Evolutionary conservation across 2,113 vertebrate genomes (phyloP).

Genomic region (Lota lota): DNA sequence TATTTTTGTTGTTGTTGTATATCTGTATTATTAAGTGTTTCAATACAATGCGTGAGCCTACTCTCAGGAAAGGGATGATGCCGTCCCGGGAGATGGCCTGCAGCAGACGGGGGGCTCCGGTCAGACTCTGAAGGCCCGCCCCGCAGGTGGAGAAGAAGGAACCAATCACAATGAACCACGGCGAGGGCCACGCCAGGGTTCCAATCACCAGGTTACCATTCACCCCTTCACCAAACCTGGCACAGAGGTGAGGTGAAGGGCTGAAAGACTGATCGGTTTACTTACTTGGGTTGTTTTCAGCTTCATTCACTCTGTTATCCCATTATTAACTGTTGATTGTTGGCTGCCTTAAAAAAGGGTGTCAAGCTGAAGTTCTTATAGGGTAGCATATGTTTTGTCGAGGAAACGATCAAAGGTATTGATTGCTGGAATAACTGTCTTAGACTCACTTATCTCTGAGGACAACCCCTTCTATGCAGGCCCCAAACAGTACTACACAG

Average conservation of each 20-base stretch:
- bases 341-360: too few species aligned
- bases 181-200: conserved; percentile 92
- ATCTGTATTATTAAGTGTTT: too few species aligned
- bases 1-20: too few species aligned
- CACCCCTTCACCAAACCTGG: conserved; percentile 93
- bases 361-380: too few species aligned
- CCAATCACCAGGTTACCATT: conserved; percentile 94
- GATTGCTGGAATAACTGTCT: background rate
- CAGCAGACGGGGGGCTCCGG: conserved; percentile 90
- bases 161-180: conserved; percentile 97
- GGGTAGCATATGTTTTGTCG: too few species aligned
- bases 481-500: conserved; percentile 87
- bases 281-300: background rate
- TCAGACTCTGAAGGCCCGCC: conserved; percentile 94
- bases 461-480: conserved; percentile 93
- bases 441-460: conserved; percentile 90
- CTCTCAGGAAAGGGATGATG: conserved; percentile 93
- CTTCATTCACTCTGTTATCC: background rate
- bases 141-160: conserved; percentile 97
- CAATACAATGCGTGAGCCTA: conserved; percentile 49
- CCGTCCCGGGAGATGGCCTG: conserved; percentile 94
- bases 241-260: background rate
- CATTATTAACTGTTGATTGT: background rate
- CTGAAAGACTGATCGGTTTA: background rate
- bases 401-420: background rate